phyloP scores from a whole-genome alignment of 1,140 invertebrate genomes.

The Phenacoccus solenopsis region DNA sequence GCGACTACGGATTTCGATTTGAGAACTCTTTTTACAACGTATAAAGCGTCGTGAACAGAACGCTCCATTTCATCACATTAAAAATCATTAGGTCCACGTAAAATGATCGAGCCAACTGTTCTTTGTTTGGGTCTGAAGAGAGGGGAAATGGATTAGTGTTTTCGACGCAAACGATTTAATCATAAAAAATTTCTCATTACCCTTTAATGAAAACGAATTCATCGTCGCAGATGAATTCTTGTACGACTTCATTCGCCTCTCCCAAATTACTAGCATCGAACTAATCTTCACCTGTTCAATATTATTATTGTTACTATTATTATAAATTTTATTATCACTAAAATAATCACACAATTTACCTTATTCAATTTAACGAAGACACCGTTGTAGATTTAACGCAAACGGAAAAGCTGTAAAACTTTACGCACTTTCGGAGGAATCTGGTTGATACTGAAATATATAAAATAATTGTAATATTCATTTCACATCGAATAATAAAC shows the following conservation, averaged over 20 bases:
- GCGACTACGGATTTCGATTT: conserved; percentile 93
- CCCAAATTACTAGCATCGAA: conserved; percentile 88
- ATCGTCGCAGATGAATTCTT: conserved; percentile 95
- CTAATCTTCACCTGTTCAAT: conserved; percentile 62
- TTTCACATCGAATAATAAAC: background rate
- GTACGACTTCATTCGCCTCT: conserved; percentile 89
- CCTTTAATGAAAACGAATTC: conserved; percentile 95
- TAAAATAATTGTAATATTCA: conserved; percentile 19
- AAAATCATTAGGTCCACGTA: conserved; percentile 95
- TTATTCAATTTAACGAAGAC: conserved; percentile 91
- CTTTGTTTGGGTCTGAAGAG: conserved; percentile 58
- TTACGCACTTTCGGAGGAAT: conserved; percentile 83
- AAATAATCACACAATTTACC: conserved; percentile 29
- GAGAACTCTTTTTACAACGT: conserved; percentile 89
- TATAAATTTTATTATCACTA: background rate
- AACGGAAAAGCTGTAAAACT: conserved; percentile 85
- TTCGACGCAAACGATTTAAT: background rate
- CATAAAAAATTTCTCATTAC: background rate
- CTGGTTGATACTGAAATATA: conserved; percentile 82
- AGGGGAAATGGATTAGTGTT: conserved; percentile 25
- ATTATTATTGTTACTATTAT: background rate
- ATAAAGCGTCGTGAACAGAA: conserved; percentile 92
- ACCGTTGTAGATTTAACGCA: conserved; percentile 96
- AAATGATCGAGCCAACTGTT: conserved; percentile 85
- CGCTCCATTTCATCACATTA: conserved; percentile 99